Evolutionary conservation across 1,140 invertebrate species (phyloP), one percentile per base, ranked within the genome.

Genomic region (Macrostomum lignano): DNA sequence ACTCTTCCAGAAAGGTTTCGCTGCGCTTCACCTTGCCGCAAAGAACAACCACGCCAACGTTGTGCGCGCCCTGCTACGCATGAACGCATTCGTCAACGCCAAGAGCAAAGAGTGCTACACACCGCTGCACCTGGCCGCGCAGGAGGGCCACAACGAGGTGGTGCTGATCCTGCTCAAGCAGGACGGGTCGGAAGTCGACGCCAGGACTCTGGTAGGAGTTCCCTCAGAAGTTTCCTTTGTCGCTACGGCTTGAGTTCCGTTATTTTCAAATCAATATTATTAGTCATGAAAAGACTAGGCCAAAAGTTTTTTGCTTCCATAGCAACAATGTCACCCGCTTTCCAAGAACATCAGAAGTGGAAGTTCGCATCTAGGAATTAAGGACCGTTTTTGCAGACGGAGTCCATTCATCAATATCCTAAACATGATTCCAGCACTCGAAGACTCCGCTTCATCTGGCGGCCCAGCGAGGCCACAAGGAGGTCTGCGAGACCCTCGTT

Each of bases 61-160:
- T 0, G 86, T 81, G 47, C 79, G 94, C 52, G 73, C 79, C 9
- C 9, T 28, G 3, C 9, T 28, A 3, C 3, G 14, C 19, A 3
- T 15, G 7, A 28, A 28, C 15, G 15, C 26, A 15, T 28, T 28
- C 26, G 45, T 26, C 48, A 58, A 32, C 48, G 71, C 26, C 3
- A 28, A 28, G 19, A 15, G 14, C 15, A 28, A 60, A 56, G 49
- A 56, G 39, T 82, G 82, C 7, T 65, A 82, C 44, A 84, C 81
- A 0, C 81, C 86, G 2, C 58, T 93, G 7, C 84, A 94, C 64
- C 60, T 94, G 23, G 78, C 81, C 37, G 67, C 78, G 25, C 81
- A 84, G 55, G 79, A 86, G 65, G 88, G 82, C 13, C 79, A 94
- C 49, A 69, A 72, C 21, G 84, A 94, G 50, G 93, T 94, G 73